Conservation (phyloP, 2,888 invertebrate genomes). For the Napeogenes inachia region DNA sequence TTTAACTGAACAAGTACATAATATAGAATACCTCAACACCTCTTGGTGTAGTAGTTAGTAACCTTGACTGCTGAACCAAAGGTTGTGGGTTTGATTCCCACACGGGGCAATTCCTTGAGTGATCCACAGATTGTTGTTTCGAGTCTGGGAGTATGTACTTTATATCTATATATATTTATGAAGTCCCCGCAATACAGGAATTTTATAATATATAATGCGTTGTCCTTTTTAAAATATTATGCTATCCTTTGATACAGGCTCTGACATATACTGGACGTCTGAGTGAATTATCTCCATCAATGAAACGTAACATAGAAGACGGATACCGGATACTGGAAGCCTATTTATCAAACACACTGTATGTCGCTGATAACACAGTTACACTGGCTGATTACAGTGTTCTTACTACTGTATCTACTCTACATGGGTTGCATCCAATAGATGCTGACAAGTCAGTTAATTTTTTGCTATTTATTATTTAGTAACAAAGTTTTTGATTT, state of each 20-base stretch:
- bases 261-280: constrained; percentile 55
- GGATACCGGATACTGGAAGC: constrained; percentile 56
- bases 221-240: background rate
- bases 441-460: constrained; percentile 46
- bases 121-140: no score
- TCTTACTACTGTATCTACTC: constrained; percentile 48
- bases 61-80: no score
- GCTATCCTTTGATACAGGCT: constrained; percentile 38
- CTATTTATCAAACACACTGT: constrained; percentile 50
- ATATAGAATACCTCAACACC: no score
- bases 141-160: no score
- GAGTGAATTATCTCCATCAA: constrained; percentile 44
- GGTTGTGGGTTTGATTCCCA: no score
- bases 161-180: no score
- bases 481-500: no score
- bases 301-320: constrained; percentile 43
- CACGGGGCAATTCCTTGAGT: no score
- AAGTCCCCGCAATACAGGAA: no score
- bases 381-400: constrained; percentile 62
- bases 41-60: no score
- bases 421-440: constrained; percentile 53
- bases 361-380: constrained; percentile 51
- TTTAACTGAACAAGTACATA: no score
- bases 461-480: constrained; percentile 1
- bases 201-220: no score